phyloP scores from a whole-genome alignment of 2,113 vertebrate species.

The Polypterus bichir region DNA sequence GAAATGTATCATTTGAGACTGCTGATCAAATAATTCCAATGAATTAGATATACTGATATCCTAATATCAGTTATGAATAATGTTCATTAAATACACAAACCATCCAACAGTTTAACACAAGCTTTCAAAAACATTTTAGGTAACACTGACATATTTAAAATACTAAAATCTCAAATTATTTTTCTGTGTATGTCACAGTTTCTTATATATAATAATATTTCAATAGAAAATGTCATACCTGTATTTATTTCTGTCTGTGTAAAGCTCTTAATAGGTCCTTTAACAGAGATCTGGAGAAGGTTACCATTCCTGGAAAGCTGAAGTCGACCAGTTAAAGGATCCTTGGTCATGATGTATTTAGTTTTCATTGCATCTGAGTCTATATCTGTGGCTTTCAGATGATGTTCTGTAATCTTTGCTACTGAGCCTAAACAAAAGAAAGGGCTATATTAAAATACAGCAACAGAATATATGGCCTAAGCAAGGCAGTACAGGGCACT shows the following conservation, averaged over 20 bases:
- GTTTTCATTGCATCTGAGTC: constrained; percentile 54
- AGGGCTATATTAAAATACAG: too few relatives aligned
- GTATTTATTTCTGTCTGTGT: constrained; percentile 79
- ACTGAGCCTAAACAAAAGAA: constrained; percentile 51
- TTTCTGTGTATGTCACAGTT: background rate
- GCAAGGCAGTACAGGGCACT: too few relatives aligned
- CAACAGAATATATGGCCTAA: too few relatives aligned
- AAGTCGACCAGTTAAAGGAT: constrained; percentile 55
- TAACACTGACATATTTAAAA: too few relatives aligned
- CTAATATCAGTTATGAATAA: too few relatives aligned
- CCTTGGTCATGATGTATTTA: constrained; percentile 64
- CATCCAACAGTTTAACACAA: too few relatives aligned
- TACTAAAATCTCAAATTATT: too few relatives aligned
- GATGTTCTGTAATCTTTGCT: constrained; percentile 68
- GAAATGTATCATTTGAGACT: too few relatives aligned
- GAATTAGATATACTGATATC: too few relatives aligned
- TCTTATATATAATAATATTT: background rate
- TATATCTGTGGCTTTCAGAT: constrained; percentile 60
- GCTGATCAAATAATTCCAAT: too few relatives aligned
- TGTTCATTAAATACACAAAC: too few relatives aligned
- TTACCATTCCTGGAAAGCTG: constrained; percentile 39
- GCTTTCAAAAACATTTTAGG: too few relatives aligned
- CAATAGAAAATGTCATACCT: constrained; percentile 44
- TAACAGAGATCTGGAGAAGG: constrained; percentile 48
- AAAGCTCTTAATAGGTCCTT: constrained; percentile 68